Evolutionary conservation across 2,888 invertebrate genomes (phyloP).

Genomic region (Phragmatobia fuliginosa): DNA sequence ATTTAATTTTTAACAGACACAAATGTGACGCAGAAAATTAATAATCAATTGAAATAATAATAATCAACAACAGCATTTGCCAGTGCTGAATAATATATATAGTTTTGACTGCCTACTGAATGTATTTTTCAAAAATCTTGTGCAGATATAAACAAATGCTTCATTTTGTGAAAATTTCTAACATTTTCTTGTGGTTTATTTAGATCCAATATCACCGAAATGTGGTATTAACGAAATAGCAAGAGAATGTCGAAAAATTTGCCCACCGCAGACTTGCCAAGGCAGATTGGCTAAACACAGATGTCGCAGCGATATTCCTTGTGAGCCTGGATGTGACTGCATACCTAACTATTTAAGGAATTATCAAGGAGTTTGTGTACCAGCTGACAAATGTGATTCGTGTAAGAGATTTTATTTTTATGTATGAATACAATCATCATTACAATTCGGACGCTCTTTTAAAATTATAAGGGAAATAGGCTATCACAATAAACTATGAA

Average conservation of each 20-base stretch:
- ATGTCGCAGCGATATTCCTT: slow-evolving; percentile 42
- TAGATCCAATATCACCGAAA: slow-evolving; percentile 41
- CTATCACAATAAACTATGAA: too few species aligned
- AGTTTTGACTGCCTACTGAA: background rate
- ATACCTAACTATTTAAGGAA: slow-evolving; percentile 57
- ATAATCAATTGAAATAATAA: too few species aligned
- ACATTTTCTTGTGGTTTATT: slow-evolving; percentile 12
- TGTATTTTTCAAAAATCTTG: background rate
- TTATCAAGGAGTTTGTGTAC: slow-evolving; percentile 51
- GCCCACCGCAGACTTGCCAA: slow-evolving; percentile 59
- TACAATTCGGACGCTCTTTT: too few species aligned
- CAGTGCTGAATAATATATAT: too few species aligned
- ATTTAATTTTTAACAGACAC: background rate
- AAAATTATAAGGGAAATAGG: too few species aligned
- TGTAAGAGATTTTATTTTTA: slow-evolving; percentile 39
- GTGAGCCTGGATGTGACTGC: slow-evolving; percentile 64
- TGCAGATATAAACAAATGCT: too few species aligned
- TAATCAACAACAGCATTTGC: too few species aligned
- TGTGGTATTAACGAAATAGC: slow-evolving; percentile 54
- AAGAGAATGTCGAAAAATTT: slow-evolving; percentile 46
- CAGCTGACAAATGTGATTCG: slow-evolving; percentile 51
- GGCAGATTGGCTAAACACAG: slow-evolving; percentile 46
- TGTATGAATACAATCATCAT: background rate
- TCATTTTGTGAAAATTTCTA: background rate
- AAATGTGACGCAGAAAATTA: too few species aligned